Evolutionary conservation across 2,797 vertebrate species (phyloP), one percentile per base, ranked within the genome.

Genomic region (Yasuhikotakia modesta): DNA sequence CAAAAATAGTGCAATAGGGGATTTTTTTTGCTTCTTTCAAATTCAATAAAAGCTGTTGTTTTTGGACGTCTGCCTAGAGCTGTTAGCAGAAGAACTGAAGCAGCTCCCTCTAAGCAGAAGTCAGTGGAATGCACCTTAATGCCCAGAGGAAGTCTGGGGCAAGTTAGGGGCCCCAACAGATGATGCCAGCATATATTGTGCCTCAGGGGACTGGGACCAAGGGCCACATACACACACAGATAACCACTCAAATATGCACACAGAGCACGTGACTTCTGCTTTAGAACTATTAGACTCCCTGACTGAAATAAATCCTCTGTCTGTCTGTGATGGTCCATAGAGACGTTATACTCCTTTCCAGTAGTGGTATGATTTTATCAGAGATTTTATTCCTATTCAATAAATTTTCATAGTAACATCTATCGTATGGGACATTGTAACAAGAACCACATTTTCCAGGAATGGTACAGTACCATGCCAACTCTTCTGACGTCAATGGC

Each of bases 61-160:
- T 84, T 91, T 93, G 90, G 92, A 87, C 22, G 16, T 55, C 12
- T 12, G 85, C 91, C 90, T 82, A 80, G 83, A 27, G 82, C 86
- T 90, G 85, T 89, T 90, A 91, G 87, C 85, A 85, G 87, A 86
- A 87, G 85, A 85, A 64, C 32, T 45, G 68, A 55, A 76, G 73
- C 12, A 16, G 63, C 81, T 90, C 87, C 76, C 86, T 81, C 55
- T 53, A 83, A 87, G 79, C 75, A 86, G 84, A 14, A 55, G 57
- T 79, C 71, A 73, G 76, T 35, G 50, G 68, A 73, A 70, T 60
- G 73, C 73, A 61, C 83, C 84, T 71, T 12, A 75, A 89, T 90
- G 85, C 88, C 85, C 88, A 88, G 85, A 89, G 87, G 89, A 91
- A 88, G 90, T 90, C 89, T 90, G 87, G 69, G 68, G 77, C 43